Evolutionary conservation across 2,797 vertebrate species (phyloP), one percentile per base, ranked within the genome.

Genomic region (Lacerta viridis): DNA sequence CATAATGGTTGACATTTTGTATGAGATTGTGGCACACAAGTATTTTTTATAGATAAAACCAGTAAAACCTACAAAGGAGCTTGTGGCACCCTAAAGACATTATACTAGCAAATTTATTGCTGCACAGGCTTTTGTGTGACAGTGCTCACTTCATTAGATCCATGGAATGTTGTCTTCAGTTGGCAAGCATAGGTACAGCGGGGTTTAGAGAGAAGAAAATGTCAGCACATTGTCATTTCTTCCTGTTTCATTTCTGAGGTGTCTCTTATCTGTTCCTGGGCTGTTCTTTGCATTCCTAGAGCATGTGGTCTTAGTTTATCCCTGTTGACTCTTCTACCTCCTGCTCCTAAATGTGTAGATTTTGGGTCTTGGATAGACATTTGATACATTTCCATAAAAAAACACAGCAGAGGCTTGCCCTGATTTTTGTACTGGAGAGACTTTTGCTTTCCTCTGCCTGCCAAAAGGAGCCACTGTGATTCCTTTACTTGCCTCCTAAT

Each of bases 401-500:
- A 33, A 6, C 5, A 39, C 36, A 18, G 7, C 4, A 72, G 8
- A 72, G 68, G 36, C 66, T 36, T 86, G 66, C 23, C 77, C 76
- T 86, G 76, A 79, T 86, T 79, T 55, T 68, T 77, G 29, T 68
- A 13, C 5, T 46, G 18, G 29, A 85, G 74, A n/a, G 33, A 68
- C n/a, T 80, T 92, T 72, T 88, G 71, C 84, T 88, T 74, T 0
- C 0, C 2, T 0, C 27, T 79, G 76, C 87, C 87, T 80, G 87
- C 84, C 74, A 82, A 75, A 93, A 88, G 27, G 55, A 88, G 39
- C 81, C 69, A 75, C 87, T 72, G 17, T 77, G 84, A 68, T 41
- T n/a, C 75, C 81, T 91, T 91, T 61, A 46, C 68, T 39, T 88
- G 88, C 55, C 77, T 76, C 86, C 86, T 18, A 82, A 88, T 83